Percentiles rank a stretch among this genome's conserved stretches.
These are phyloP conservation scores for Prosapia bicincta DNA, from an alignment of 2,888 invertebrate genomes.

Conservation along the genomic window DNA sequence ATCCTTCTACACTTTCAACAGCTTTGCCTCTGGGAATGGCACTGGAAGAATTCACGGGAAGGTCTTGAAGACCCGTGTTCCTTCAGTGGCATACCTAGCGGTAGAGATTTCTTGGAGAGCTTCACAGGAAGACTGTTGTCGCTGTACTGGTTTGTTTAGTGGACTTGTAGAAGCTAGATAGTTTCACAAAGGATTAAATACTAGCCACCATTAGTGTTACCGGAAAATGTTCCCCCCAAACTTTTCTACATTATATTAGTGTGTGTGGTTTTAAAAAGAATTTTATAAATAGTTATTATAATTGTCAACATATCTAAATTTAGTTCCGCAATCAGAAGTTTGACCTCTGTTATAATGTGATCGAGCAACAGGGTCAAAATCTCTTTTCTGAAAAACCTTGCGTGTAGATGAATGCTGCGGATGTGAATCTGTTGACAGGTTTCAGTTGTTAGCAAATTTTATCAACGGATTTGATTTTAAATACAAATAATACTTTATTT, in stretches of 20 bases:
- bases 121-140: background rate
- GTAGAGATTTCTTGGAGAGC: background rate
- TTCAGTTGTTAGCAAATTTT: too few species aligned
- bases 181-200: too few species aligned
- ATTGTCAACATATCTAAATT: background rate
- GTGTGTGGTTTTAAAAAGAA: too few species aligned
- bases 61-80: conserved; percentile 36
- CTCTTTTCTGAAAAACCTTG: background rate
- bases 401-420: background rate
- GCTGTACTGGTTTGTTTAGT: background rate
- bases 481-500: too few species aligned
- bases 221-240: too few species aligned
- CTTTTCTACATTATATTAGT: too few species aligned
- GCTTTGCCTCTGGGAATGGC: conserved; percentile 38
- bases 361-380: background rate
- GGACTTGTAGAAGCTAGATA: background rate
- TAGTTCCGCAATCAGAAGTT: background rate
- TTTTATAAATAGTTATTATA: background rate
- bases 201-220: too few species aligned
- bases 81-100: conserved; percentile 39
- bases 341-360: background rate
- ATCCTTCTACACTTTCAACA: background rate
- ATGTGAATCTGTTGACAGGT: too few species aligned
- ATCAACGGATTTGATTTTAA: background rate
- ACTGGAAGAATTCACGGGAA: conserved; percentile 42